Evolutionary conservation across 2,113 vertebrate species (phyloP), one percentile per base, ranked within the genome.

Genomic region (Thryonomys swinderianus): DNA sequence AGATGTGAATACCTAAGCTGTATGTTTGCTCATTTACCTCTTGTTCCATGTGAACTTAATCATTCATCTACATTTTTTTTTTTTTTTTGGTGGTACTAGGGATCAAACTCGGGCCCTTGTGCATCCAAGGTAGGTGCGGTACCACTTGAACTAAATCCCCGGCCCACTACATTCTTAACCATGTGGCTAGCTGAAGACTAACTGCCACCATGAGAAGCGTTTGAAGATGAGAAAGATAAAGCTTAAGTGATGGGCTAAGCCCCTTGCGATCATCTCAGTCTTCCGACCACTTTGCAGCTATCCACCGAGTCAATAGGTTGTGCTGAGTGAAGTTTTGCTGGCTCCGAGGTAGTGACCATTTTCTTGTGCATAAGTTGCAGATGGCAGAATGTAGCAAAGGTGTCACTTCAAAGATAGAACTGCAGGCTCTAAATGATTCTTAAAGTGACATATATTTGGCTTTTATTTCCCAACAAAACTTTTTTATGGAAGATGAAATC

Each of bases 361-460:
- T 80, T 74, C 73, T 82, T 78, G 57, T 73, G 57, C 93, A 40
- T 71, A 95, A 83, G 25, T 45, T 95, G 51, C 57, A 94, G 88
- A 95, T 62, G 76, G 61, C 76, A 8, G 61, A 90, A 83, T 85
- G 83, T 96, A 92, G 51, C 55, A n/a, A 85, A 80, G 17, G 61
- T 90, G 59, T 97, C 85, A 79, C n/a, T 90, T 88, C 85, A 93
- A 94, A 96, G 79, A 96, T 55, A 96, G 94, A 96, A 73, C 79
- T 92, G 67, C 73, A 87, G 62, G 84, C 67, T 92, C 55, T 85
- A 78, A 78, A 74, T 85, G 73, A 88, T 85, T 93, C 90, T 74
- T 85, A 74, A 87, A 94, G 51, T 90, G 78, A 86, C 74, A 92
- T 25, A 66, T 85, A 90, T 94, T 92, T 88, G 85, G 78, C 55